Evolutionary conservation across 2,113 vertebrate genomes (phyloP).

Genomic region (Seriola aureovittata): DNA sequence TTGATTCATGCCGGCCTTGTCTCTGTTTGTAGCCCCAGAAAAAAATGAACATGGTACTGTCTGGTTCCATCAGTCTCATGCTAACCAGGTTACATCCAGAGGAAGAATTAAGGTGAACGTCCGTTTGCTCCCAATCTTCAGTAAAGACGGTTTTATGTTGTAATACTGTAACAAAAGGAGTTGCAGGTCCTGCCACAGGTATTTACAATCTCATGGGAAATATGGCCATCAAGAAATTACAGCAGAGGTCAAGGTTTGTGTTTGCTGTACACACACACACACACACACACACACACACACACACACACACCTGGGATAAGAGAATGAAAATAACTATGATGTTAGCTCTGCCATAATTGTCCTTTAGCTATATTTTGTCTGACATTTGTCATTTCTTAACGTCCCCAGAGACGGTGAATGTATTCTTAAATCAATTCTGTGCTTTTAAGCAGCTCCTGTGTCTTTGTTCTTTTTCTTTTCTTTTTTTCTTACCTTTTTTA

Average conservation of each 20-base stretch:
- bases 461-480: neutral
- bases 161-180: slow-evolving; percentile 25
- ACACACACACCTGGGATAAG: slow-evolving; percentile 20
- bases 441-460: slow-evolving; percentile 45
- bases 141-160: slow-evolving; percentile 17
- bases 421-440: slow-evolving; percentile 44
- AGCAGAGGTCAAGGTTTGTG: slow-evolving; percentile 31
- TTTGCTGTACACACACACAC: neutral
- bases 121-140: neutral
- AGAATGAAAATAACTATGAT: slow-evolving; percentile 28
- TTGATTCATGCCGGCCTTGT: slow-evolving; percentile 40
- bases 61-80: slow-evolving; percentile 38
- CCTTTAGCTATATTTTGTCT: slow-evolving; percentile 46
- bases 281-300: neutral
- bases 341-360: slow-evolving; percentile 34
- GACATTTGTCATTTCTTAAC: slow-evolving; percentile 60
- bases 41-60: slow-evolving; percentile 17
- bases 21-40: neutral
- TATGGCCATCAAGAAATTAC: slow-evolving; percentile 5
- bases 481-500: too few species aligned
- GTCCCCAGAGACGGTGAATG: slow-evolving; percentile 31
- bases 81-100: slow-evolving; percentile 33
- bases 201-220: neutral
- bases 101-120: slow-evolving; percentile 38
- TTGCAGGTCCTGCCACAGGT: neutral